These are phyloP conservation scores for Calephelis virginiensis DNA, from an alignment of 1,140 invertebrate species.

Conservation along the genomic window DNA sequence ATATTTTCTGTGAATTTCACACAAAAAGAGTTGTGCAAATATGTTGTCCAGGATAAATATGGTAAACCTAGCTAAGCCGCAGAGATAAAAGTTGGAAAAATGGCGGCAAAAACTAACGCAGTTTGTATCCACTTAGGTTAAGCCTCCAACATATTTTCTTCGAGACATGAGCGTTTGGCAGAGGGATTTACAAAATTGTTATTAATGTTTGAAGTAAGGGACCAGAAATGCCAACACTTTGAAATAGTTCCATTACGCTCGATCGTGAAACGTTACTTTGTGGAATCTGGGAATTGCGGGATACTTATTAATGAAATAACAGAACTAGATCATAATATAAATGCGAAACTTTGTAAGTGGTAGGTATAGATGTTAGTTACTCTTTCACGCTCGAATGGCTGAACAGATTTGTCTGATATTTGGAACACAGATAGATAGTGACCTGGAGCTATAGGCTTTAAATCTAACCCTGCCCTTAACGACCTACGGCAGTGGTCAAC, in stretches of 20 bases:
- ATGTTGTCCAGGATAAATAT: not conserved
- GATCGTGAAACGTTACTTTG: conserved; percentile 52
- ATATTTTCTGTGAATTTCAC: too few relatives aligned
- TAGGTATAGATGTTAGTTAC: too few relatives aligned
- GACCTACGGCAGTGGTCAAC: too few relatives aligned
- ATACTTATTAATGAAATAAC: conserved; percentile 40
- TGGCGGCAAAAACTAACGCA: conserved; percentile 5
- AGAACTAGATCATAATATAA: too few relatives aligned
- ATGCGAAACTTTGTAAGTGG: too few relatives aligned
- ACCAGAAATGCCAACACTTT: conserved; percentile 27
- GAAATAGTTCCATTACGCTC: conserved; percentile 54
- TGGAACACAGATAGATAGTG: too few relatives aligned
- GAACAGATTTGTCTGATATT: too few relatives aligned
- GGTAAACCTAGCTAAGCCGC: not conserved
- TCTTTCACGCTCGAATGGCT: too few relatives aligned
- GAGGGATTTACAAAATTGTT: conserved; percentile 54
- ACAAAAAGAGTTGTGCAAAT: not conserved
- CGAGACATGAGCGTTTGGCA: conserved; percentile 22
- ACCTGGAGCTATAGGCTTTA: too few relatives aligned
- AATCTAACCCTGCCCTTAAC: too few relatives aligned
- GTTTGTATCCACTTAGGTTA: conserved; percentile 13
- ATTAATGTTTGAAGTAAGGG: conserved; percentile 52
- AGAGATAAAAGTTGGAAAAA: conserved; percentile 12
- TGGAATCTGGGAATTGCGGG: conserved; percentile 52
- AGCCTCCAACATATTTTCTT: conserved; percentile 12